Conservation (phyloP, 2,113 vertebrate genomes). For the Antennarius striatus region DNA sequence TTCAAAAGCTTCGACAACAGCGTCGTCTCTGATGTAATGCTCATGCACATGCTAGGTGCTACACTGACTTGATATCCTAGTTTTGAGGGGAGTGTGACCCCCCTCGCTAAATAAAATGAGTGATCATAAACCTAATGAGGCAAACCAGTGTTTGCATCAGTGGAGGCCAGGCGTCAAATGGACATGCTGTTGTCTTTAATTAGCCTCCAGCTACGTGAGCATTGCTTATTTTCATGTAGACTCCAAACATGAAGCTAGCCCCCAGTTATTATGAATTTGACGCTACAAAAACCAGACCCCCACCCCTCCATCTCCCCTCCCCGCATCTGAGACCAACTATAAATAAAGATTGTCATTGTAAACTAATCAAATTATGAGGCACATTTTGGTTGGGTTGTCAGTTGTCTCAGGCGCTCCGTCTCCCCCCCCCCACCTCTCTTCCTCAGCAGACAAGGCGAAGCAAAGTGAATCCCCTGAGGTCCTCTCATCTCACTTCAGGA, state of each 20-base stretch:
- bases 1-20: slow-evolving; percentile 75
- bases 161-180: slow-evolving; percentile 57
- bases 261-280: slow-evolving; percentile 66
- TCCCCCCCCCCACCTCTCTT: slow-evolving; percentile 55
- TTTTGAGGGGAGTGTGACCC: slow-evolving; percentile 57
- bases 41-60: slow-evolving; percentile 71
- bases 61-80: slow-evolving; percentile 47
- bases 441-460: slow-evolving; percentile 66
- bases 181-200: slow-evolving; percentile 67
- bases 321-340: slow-evolving; percentile 73
- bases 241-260: slow-evolving; percentile 51
- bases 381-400: slow-evolving; percentile 78
- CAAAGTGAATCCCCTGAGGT: slow-evolving; percentile 79
- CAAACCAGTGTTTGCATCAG: slow-evolving; percentile 45
- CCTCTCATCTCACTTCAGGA: slow-evolving; percentile 79
- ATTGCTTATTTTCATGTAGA: slow-evolving; percentile 66
- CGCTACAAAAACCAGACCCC: slow-evolving; percentile 29
- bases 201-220: slow-evolving; percentile 68
- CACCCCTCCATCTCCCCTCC: slow-evolving; percentile 31
- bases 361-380: slow-evolving; percentile 82
- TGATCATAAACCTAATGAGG: slow-evolving; percentile 73
- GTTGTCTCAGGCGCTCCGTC: slow-evolving; percentile 63
- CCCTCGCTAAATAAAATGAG: slow-evolving; percentile 54
- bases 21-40: slow-evolving; percentile 69
- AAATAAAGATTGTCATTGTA: slow-evolving; percentile 83